Evolutionary conservation across 2,113 vertebrate genomes (phyloP), one percentile per base, ranked within the genome.

Genomic region (Protomyctophum bolini): DNA sequence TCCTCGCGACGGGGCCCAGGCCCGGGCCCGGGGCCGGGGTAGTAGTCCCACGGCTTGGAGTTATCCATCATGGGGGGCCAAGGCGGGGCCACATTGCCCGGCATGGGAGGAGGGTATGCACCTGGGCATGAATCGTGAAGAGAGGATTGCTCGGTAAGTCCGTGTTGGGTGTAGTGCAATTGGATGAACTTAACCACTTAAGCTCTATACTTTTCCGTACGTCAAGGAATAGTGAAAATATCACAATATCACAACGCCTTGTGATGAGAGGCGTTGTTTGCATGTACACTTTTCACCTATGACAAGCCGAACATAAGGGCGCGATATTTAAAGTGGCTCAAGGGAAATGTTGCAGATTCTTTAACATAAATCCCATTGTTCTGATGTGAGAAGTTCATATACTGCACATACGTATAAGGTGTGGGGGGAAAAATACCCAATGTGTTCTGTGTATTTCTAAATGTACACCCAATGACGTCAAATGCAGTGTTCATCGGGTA

Each of bases 31-130:
- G 91, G 55, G 93, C 88, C 33, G 50, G 95, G 77, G 79, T 99
- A 99, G 82, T 98, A 98, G 12, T 99, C 97, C 97, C 97, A 99
- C 6, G 94, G 94, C 67, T 99, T 99, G 65, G 93, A 90, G 84
- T 93, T 95, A 70, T 99, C 98, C 87, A 98, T 94, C 60, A 99
- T 91, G 60, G 94, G 94, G 29, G 96, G 91, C 98, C 97, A 98
- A 0, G 95, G 93, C 45, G 87, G 87, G 73, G 95, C 94, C 69
- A 95, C 94, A 29, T 95, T 93, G 77, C 96, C 96, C 70, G 93
- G 85, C 90, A 98, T 92, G 81, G 97, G 96, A 21, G 96, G 92
- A 55, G 92, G 97, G 90, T 91, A 94, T 10, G 86, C 88, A 55
- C 92, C 93, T 94, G 73, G 15, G 10, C 14, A 68, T 41, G 33